phyloP scores from a whole-genome alignment of 1,140 invertebrate genomes.

The Zophobas morio region DNA sequence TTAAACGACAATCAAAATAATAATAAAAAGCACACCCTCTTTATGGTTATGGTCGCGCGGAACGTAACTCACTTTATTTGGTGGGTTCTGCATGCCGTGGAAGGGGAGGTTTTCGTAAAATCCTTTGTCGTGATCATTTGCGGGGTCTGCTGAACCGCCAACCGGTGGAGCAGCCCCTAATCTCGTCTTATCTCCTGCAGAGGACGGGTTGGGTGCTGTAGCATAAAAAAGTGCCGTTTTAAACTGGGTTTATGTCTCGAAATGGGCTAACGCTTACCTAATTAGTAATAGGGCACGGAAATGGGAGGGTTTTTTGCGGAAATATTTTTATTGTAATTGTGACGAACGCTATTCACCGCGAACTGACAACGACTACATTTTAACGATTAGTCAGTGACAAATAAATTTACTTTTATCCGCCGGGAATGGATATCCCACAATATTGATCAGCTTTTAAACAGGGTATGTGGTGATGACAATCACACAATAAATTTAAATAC shows the following conservation, averaged over 20 bases:
- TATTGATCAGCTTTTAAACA: too few relatives aligned
- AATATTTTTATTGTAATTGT: too few relatives aligned
- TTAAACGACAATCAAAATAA: slow-evolving; percentile 56
- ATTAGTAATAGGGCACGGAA: slow-evolving; percentile 42
- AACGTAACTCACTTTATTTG: slow-evolving; percentile 84
- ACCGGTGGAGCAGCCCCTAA: slow-evolving; percentile 64
- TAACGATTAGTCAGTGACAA: too few relatives aligned
- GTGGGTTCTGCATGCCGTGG: slow-evolving; percentile 90
- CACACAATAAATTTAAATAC: too few relatives aligned
- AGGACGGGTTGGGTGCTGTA: slow-evolving; percentile 69
- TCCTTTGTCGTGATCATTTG: slow-evolving; percentile 73
- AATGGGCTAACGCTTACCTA: slow-evolving; percentile 26
- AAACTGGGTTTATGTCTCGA: slow-evolving; percentile 9
- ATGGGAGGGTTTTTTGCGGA: neutral
- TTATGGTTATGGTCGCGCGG: neutral
- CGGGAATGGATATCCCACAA: too few relatives aligned
- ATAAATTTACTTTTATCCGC: too few relatives aligned
- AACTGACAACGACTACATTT: too few relatives aligned
- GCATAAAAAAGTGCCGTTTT: slow-evolving; percentile 60
- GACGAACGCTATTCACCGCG: too few relatives aligned
- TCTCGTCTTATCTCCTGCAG: slow-evolving; percentile 69
- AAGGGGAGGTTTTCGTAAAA: slow-evolving; percentile 96
- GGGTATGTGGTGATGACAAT: too few relatives aligned
- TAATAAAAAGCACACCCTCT: slow-evolving; percentile 20
- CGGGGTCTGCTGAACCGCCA: slow-evolving; percentile 68